Evolutionary conservation across 1,140 invertebrate species (phyloP).

Genomic region (Cyrtorhinus lividipennis): DNA sequence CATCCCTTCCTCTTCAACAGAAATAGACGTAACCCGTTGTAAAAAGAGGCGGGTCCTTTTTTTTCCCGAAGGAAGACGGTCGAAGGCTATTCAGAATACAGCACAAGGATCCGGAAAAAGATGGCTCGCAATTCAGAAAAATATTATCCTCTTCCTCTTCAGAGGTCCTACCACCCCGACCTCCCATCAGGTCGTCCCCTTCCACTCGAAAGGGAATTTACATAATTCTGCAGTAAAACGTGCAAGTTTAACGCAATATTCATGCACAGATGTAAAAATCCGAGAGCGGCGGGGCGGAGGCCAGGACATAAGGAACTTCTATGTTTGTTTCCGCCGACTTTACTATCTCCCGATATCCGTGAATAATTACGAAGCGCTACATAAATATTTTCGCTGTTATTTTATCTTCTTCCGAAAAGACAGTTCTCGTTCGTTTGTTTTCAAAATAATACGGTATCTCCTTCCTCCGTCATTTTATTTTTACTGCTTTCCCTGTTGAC

Average conservation of each 20-base stretch:
- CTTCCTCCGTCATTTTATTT: too few species aligned
- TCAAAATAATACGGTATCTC: too few species aligned
- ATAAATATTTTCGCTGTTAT: slow-evolving; percentile 12
- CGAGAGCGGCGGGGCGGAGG: not conserved
- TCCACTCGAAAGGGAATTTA: slow-evolving; percentile 15
- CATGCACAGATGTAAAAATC: slow-evolving; percentile 24
- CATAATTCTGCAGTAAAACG: slow-evolving; percentile 23
- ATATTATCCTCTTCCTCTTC: slow-evolving; percentile 22
- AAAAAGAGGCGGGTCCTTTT: too few species aligned
- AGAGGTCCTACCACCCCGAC: not conserved
- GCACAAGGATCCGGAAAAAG: slow-evolving; percentile 15
- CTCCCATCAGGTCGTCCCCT: too few species aligned
- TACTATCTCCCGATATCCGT: slow-evolving; percentile 1
- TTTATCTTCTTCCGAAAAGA: too few species aligned
- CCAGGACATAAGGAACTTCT: slow-evolving; percentile 16
- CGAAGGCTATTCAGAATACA: not conserved
- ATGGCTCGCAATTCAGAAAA: slow-evolving; percentile 22
- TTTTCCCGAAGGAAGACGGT: not conserved
- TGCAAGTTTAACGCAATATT: slow-evolving; percentile 22
- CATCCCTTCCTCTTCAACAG: not conserved
- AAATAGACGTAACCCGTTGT: not conserved
- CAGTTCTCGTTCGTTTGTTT: too few species aligned
- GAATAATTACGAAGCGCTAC: slow-evolving; percentile 9
- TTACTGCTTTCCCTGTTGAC: too few species aligned
- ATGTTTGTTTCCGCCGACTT: slow-evolving; percentile 15